phyloP scores from a whole-genome alignment of 2,113 vertebrate species.

The Tauraco erythrolophus region DNA sequence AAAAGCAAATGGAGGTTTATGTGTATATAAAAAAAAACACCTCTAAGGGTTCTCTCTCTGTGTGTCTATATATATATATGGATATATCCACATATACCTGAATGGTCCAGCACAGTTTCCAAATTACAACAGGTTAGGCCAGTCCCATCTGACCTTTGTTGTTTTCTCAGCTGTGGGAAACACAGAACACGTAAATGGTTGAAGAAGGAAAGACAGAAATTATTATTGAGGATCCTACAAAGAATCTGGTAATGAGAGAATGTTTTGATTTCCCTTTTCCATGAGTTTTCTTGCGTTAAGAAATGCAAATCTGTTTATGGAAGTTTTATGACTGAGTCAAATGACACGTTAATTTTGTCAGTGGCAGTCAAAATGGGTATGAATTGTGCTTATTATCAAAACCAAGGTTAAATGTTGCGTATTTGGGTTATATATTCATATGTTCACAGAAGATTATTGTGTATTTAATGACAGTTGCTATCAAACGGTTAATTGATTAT shows the following conservation, averaged over 20 bases:
- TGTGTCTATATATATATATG: accelerated
- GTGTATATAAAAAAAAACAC: background rate
- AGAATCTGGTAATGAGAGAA: background rate
- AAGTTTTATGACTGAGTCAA: background rate
- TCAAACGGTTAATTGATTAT: background rate
- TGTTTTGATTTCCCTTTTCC: background rate
- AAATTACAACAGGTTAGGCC: background rate
- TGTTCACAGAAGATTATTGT: background rate
- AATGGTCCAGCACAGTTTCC: background rate
- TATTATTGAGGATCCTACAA: background rate
- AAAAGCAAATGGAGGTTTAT: background rate
- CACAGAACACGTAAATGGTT: background rate
- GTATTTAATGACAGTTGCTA: background rate
- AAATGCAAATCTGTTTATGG: background rate
- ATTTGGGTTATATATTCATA: background rate
- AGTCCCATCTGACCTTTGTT: background rate
- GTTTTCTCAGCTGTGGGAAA: background rate
- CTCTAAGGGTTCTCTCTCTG: background rate
- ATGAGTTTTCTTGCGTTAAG: background rate
- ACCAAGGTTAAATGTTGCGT: background rate
- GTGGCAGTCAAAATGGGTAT: background rate
- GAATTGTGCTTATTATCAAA: background rate
- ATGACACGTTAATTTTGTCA: background rate
- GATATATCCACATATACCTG: accelerated
- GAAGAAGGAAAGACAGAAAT: background rate